Evolutionary conservation across 2,888 invertebrate species (phyloP).

Genomic region (Epirrhoe tristata): DNA sequence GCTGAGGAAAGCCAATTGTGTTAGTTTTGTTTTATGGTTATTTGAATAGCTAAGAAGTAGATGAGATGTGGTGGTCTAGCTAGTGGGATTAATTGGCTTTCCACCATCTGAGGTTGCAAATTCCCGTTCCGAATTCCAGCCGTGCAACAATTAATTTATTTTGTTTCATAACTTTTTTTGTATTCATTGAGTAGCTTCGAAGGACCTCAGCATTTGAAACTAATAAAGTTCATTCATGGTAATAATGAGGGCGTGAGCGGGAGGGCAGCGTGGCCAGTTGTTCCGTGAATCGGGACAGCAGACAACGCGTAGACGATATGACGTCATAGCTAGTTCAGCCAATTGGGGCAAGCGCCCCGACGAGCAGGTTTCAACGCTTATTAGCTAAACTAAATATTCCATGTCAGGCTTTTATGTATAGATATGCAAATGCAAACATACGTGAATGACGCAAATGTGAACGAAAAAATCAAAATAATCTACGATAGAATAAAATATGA

Average conservation of each 20-base stretch:
- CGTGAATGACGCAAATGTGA: background rate
- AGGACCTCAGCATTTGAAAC: conserved; percentile 30
- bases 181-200: conserved; percentile 42
- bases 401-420: background rate
- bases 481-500: background rate
- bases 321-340: conserved; percentile 73
- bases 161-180: no score
- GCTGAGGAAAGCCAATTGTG: conserved; percentile 59
- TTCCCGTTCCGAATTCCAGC: background rate
- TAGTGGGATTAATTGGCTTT: background rate
- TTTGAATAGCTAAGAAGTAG: conserved; percentile 46
- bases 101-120: background rate
- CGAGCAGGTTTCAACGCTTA: conserved; percentile 24
- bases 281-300: conserved; percentile 80
- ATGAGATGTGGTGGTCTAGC: background rate
- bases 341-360: conserved; percentile 67
- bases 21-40: conserved; percentile 48
- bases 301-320: conserved; percentile 78
- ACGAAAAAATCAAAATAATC: background rate
- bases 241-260: conserved; percentile 67
- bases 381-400: conserved; percentile 2
- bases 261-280: conserved; percentile 71
- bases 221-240: conserved; percentile 67
- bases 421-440: background rate
- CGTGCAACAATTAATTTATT: background rate